Evolutionary conservation across 2,888 invertebrate genomes (phyloP), one percentile per base, ranked within the genome.

Genomic region (Zaprionus bogoriensis): DNA sequence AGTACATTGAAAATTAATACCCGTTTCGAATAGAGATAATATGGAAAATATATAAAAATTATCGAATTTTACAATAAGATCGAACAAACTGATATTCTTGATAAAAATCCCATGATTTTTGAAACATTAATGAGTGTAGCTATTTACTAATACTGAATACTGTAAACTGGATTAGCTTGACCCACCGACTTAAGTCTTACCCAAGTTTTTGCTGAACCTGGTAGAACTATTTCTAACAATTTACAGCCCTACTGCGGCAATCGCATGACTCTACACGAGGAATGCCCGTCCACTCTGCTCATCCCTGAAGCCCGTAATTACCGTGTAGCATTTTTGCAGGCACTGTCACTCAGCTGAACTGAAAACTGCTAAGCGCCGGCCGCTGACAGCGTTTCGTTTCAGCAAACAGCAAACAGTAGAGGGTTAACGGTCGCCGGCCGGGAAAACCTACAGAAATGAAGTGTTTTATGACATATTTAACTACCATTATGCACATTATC

Each of bases 381-480:
- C 62, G 65, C 84, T 80, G 81, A 80, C 84, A 86, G 80, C 60
- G 32, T 58, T 63, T 61, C 58, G 44, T 60, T 77, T 71, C 27
- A n/a, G n/a, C n/a, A n/a, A n/a, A n/a, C 22, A 7, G 20, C 52
- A 32, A 74, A 54, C 48, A 42, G 46, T 52, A 52, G 54, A 45
- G 47, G 27, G 47, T 44, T 69, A n/a, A n/a, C n/a, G n/a, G n/a
- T n/a, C 57, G 9, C 54, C 23, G 50, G 32, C 30, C 50, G 45
- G 32, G 36, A 59, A 67, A 62, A 55, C 59, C 57, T 50, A 68
- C 41, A 58, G 38, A 67, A 81, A 78, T 84, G 84, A 82, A 82
- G 82, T 82, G 84, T 84, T 82, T 82, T 82, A 82, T 84, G 82
- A 82, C 82, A 82, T 82, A 87, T 87, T 82, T 87, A 87, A 82